A percentile compares a stretch with the other conserved stretches of the same genome.
phyloP scores from a whole-genome alignment of 2,113 vertebrate genomes.

The Phaethon lepturus region DNA sequence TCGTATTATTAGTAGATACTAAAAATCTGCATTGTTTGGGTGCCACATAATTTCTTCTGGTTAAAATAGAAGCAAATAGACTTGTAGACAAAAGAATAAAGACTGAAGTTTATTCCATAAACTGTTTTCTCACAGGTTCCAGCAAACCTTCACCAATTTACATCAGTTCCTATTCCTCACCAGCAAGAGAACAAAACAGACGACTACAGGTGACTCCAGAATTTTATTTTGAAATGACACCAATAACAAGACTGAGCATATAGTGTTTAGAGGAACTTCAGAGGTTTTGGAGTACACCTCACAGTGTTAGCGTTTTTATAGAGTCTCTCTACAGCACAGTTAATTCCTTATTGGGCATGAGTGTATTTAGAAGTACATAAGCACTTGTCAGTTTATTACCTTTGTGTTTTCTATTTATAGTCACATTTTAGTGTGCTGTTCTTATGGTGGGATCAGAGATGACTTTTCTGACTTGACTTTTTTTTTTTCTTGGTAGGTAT shows the following conservation, averaged over 20 bases:
- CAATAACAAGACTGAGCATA: not conserved
- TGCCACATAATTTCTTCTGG: not conserved
- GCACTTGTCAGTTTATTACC: too few species aligned
- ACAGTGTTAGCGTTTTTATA: accelerated
- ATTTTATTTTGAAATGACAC: not conserved
- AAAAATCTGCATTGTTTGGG: not conserved
- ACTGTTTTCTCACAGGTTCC: constrained; percentile 85
- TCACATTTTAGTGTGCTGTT: accelerated
- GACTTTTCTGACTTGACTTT: not conserved
- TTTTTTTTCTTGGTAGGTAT: not conserved
- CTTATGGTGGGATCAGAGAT: not conserved
- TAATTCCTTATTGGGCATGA: not conserved
- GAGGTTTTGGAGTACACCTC: not conserved
- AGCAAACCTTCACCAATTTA: constrained; percentile 94
- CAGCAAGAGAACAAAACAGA: constrained; percentile 91
- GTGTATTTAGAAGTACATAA: not conserved
- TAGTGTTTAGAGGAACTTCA: not conserved
- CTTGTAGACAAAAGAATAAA: not conserved
- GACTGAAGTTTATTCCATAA: constrained; percentile 36
- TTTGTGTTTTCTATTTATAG: not conserved
- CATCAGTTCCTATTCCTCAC: constrained; percentile 95
- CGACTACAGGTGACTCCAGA: constrained; percentile 87
- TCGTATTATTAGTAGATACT: not conserved
- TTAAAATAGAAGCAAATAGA: not conserved
- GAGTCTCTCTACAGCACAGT: not conserved